Conservation (phyloP, 1,140 invertebrate genomes). For the Trachymyrmex septentrionalis region DNA sequence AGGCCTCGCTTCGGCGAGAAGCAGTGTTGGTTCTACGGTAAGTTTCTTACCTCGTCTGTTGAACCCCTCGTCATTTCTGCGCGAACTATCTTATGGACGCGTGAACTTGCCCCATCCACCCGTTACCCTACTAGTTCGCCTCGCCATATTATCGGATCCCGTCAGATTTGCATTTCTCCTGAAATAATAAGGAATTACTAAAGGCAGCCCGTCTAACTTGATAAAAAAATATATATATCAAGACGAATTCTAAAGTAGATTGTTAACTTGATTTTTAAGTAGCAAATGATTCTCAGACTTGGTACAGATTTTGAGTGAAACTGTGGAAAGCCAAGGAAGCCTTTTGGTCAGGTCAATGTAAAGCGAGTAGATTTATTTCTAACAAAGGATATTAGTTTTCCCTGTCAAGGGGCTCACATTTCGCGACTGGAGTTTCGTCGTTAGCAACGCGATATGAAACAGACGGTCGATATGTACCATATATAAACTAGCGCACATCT, state of each 20-base stretch:
- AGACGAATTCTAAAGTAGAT: background rate
- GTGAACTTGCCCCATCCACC: background rate
- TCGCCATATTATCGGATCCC: conserved; percentile 25
- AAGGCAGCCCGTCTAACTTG: background rate
- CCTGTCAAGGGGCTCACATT: background rate
- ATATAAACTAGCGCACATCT: conserved; percentile 15
- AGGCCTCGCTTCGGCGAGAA: conserved; percentile 91
- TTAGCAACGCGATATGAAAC: background rate
- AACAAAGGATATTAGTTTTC: background rate
- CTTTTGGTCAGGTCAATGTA: background rate
- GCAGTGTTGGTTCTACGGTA: conserved; percentile 93
- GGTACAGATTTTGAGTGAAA: background rate
- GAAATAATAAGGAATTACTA: background rate
- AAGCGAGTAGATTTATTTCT: background rate
- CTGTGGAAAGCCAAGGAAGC: background rate
- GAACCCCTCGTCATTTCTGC: conserved; percentile 31
- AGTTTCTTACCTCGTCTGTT: conserved; percentile 37
- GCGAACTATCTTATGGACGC: conserved; percentile 23
- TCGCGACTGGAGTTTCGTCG: conserved; percentile 4
- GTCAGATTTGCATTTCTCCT: conserved; percentile 33
- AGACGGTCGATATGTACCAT: background rate
- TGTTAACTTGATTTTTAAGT: background rate
- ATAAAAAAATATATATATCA: background rate
- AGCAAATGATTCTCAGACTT: background rate
- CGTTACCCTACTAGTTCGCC: conserved; percentile 8